Conservation (phyloP, 1,140 invertebrate species). For the Saccostrea glomerata region DNA sequence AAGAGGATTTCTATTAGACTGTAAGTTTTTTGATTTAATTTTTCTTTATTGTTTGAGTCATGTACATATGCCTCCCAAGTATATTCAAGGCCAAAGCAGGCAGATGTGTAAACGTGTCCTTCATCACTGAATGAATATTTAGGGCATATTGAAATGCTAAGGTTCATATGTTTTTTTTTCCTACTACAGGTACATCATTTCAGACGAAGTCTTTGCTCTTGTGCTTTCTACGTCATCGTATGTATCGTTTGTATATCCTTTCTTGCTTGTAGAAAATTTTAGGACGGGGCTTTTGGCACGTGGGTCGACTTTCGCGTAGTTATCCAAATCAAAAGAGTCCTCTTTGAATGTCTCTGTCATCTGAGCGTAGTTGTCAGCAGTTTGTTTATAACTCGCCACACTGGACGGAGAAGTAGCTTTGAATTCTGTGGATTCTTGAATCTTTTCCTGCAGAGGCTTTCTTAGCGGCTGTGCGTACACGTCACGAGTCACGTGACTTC, state of each 20-base stretch:
- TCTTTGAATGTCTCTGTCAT: conserved; percentile 11
- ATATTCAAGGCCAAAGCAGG: no score
- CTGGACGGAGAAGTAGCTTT: neutral
- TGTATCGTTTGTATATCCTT: neutral
- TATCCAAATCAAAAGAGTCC: neutral
- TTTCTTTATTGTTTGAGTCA: no score
- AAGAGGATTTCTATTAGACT: no score
- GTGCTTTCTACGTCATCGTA: conserved; percentile 21
- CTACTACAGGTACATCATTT: neutral
- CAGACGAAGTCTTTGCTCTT: neutral
- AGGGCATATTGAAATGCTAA: no score
- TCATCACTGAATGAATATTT: no score
- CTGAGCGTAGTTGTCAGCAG: conserved; percentile 17
- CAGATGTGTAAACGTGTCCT: no score
- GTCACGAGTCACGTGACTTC: conserved; percentile 24
- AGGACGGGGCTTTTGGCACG: neutral
- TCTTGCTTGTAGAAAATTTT: neutral
- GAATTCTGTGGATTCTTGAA: conserved; percentile 16
- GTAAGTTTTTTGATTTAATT: no score
- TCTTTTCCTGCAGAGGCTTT: neutral
- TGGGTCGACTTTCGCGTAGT: conserved; percentile 28
- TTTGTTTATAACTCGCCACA: neutral
- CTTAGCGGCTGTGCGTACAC: conserved; percentile 19
- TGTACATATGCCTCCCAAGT: no score
- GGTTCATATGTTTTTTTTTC: neutral